Evolutionary conservation across 2,888 invertebrate genomes (phyloP), one percentile per base, ranked within the genome.

Genomic region (Dasypolia templi): DNA sequence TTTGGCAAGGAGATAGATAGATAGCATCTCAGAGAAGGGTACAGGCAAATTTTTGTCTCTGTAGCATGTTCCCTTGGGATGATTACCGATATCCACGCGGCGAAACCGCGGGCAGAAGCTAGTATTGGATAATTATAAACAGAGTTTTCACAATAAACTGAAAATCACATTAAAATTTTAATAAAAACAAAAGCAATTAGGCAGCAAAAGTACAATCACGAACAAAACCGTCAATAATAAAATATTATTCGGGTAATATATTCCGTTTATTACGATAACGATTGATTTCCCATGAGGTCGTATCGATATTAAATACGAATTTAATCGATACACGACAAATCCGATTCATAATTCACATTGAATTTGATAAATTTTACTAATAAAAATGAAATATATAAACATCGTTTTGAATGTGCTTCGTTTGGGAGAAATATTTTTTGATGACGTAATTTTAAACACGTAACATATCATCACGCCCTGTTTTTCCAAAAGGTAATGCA

Each of bases 281-380:
- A 92, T 88, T 93, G 93, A 95, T 95, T 95, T 95, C 94, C 94
- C 94, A 56, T 32, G 91, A 87, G 94, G 74, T 75, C 72, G 77
- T 82, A 82, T 86, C 87, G 82, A 87, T 90, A 91, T 92, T 90
- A 90, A 90, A 91, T 88, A 90, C 84, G 87, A 89, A 91, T 90
- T 91, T 90, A 90, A 91, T 88, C 80, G 82, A 85, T 89, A 90
- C 87, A 87, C 87, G 86, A 87, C 86, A 87, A 88, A 89, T 88
- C 89, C 81, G 86, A 88, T 89, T 88, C 85, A 87, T 87, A 87
- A 90, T 90, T 88, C 84, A 85, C 80, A 88, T 89, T 87, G 86
- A 86, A 79, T 87, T 87, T 85, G 87, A 86, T 80, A 86, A 87
- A 89, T 90, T 89, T 84, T 88, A 82, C 72, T 86, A 79, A 75